Base-by-base conservation (phyloP, 2,113 vertebrate genomes). In the Balaenoptera acutorostrata region DNA sequence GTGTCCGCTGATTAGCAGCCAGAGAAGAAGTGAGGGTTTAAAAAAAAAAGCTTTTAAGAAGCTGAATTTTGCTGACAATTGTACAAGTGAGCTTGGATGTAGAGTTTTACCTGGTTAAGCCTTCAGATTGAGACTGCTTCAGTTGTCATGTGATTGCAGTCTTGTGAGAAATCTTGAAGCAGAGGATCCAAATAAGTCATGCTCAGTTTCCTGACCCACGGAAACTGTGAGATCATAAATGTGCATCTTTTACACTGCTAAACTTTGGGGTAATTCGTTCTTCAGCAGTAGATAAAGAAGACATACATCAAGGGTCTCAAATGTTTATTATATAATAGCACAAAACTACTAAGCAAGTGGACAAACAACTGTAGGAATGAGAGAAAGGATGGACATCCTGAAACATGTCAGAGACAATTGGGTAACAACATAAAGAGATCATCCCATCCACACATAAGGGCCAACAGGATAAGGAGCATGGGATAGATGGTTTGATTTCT, bases 371-470 rank as follows among this genome's bases (percentile, higher is more conserved):
- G 12, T 74, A 64, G 66, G 66, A 74, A 64, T 2, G 44, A 74
- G 31, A 31, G n/a, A 12, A 36, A 20, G 20, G 7, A 31, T 23
- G 55, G 52, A 23, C 17, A 27, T 9, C 29, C 29, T 75, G 46
- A 71, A 61, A 82, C 49, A 39, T 14, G n/a, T 29, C 49, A 69
- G 31, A 85, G 64, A 46, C 49, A 61, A n/a, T 49, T 31, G 15
- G 64, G 18, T 23, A 49, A 41, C 44, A 14, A 21, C 2, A 9
- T 17, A n/a, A 77, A 63, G 72, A 66, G 23, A 8, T n/a, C 29
- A 6, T 49, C 29, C 33, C 15, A 23, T 41, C 4, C 3, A 4
- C 13, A 59, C 7, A 1, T 17, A 13, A 41, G 8, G 11, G 12
- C 41, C 55, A 27, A 0, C 7, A 33, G 46, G 14, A 27, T 18